Evolutionary conservation across 2,113 vertebrate species (phyloP).

Genomic region (Datnioides undecimradiatus): DNA sequence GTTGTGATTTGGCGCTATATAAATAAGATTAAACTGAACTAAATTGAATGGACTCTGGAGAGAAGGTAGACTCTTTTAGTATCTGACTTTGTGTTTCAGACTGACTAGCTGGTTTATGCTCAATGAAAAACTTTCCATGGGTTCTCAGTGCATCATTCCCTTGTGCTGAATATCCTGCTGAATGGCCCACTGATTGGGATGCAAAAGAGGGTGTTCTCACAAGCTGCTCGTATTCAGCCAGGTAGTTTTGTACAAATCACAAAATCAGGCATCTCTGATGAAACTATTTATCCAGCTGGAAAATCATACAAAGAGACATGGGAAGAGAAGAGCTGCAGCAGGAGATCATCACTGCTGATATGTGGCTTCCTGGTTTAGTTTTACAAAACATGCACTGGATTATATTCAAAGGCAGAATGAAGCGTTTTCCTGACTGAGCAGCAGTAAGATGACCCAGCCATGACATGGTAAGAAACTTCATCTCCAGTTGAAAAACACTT

Average conservation of each 20-base stretch:
- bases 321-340: conserved; percentile 19
- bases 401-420: conserved; percentile 1
- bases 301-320: conserved; percentile 17
- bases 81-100: no score
- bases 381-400: conserved; percentile 11
- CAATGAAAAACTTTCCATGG: no score
- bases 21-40: no score
- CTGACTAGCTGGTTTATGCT: no score
- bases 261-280: conserved; percentile 14
- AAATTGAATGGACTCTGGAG: no score
- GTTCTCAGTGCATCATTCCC: not conserved
- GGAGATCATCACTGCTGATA: conserved; percentile 9
- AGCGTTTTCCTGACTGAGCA: not conserved
- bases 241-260: not conserved
- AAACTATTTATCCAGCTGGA: conserved; percentile 26
- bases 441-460: not conserved
- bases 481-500: not conserved
- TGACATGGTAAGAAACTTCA: not conserved
- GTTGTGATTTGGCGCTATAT: no score
- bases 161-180: not conserved
- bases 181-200: not conserved
- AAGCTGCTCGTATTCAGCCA: not conserved
- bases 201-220: not conserved
- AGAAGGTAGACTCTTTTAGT: no score
- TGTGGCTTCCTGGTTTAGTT: conserved; percentile 40